Base-by-base conservation (phyloP, 2,888 invertebrate species). In the Pinctada fucata region DNA sequence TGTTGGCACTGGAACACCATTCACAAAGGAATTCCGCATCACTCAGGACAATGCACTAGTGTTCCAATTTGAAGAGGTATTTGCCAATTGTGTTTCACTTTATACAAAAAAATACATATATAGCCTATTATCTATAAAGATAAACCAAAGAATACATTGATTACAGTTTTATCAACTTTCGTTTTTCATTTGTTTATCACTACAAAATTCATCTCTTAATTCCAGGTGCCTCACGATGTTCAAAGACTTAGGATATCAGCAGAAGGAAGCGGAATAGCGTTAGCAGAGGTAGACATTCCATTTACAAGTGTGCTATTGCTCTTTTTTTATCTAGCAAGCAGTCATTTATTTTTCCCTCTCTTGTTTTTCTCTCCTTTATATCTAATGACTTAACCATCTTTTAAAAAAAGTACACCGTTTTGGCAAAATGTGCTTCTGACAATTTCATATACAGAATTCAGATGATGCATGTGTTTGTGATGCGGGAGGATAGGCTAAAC, bases 11-110 rank as follows among this genome's bases (percentile, higher is more conserved):
- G 83, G 79, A 0, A 83, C 80, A 48, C 50, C 50, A 0, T 67
- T 79, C 31, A 13, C 49, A 4, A 77, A 84, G 48, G 76, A 70
- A 3, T 88, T 85, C 72, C 81, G 75, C 31, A 76, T 92, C 65
- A 85, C 83, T 16, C 78, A 81, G 31, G 79, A 82, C 2, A 93
- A 91, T 80, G 89, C 91, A 10, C 83, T 92, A 6, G 82, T 91
- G 6, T 81, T 91, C 3, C 92, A 92, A 71, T 87, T 88, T 67
- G 84, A 86, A 74, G 87, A 90, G 81, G 92, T 92, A 86, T 82
- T 82, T 81, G 10, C 4, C 31, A 31, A 31, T 31, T 31, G 3
- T 64, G n/a, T 64, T 64, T n/a, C 64, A 64, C 4, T 64, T n/a
- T 65, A 5, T 5, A 65, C 31, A 31, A 5, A 10, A 65, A 5